Evolutionary conservation across 1,140 invertebrate genomes (phyloP), one percentile per base, ranked within the genome.

Genomic region (Aradophagus sp.): DNA sequence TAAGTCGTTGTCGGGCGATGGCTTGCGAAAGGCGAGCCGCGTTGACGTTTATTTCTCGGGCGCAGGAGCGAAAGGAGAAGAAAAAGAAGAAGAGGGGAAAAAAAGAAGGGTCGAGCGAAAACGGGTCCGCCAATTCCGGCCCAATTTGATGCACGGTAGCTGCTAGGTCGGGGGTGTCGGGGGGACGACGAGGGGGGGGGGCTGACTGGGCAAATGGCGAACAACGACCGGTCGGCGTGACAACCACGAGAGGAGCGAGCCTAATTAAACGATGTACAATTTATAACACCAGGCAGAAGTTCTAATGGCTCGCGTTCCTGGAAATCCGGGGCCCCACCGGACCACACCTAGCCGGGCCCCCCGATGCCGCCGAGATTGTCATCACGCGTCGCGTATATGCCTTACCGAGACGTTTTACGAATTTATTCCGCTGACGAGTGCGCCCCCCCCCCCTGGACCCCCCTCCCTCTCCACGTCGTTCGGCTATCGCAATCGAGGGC

Each of bases 261-360:
- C 84, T 86, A 86, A 86, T 85, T 86, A 85, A 86, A 86, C 83
- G 82, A 86, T 86, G 84, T 85, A 84, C 81, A 84, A 86, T 86
- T 85, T 86, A 86, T 86, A 86, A 86, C 84, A 85, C 84, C 81
- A 85, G 79, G 71, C 76, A 74, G 76, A 82, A 77, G 81, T 77
- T 83, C 81, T 85, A 85, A 85, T 84, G 83, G 83, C 80, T 84
- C 81, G 77, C 83, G 84, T 86, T 85, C 84, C 69, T 85, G 84
- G 84, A 86, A 86, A 83, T 82, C 78, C 79, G 74, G 58, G 75
- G 74, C 35, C 63, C 66, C 78, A 63, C 76, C 75, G 83, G 83
- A 86, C 84, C 84, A 85, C 84, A 85, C 83, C 84, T 84, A 85
- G 80, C 66, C 50, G 68, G 73, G 61, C 75, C 74, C 56, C n/a